phyloP scores from a whole-genome alignment of 2,888 invertebrate genomes.

The Epinotia brunnichana region DNA sequence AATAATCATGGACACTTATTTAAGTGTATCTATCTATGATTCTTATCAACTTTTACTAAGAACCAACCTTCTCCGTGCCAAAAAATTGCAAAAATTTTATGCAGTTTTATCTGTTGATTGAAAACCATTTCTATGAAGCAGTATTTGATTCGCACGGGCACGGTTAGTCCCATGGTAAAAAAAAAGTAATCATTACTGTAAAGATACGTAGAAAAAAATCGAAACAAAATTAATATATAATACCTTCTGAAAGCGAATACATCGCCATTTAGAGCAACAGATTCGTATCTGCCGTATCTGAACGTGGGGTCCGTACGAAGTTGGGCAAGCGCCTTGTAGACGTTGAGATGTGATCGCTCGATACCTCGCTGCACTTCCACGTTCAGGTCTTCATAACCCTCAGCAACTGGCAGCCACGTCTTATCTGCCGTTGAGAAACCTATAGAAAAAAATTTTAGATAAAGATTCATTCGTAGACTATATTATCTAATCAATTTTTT shows the following conservation, averaged over 20 bases:
- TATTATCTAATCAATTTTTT: too few relatives aligned
- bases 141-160: too few relatives aligned
- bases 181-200: neutral
- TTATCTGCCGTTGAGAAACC: constrained; percentile 83
- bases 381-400: constrained; percentile 84
- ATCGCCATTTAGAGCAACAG: constrained; percentile 80
- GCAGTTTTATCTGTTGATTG: too few relatives aligned
- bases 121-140: too few relatives aligned
- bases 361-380: constrained; percentile 77
- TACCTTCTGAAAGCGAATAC: constrained; percentile 85
- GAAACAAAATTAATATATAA: too few relatives aligned
- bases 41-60: too few relatives aligned
- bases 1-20: too few relatives aligned
- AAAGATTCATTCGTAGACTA: neutral
- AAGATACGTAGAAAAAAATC: neutral
- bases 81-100: too few relatives aligned
- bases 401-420: constrained; percentile 89
- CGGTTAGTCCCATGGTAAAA: neutral
- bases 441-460: constrained; percentile 46
- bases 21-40: too few relatives aligned
- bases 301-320: constrained; percentile 81
- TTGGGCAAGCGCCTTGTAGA: constrained; percentile 83
- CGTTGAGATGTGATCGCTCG: constrained; percentile 83
- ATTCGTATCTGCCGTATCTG: constrained; percentile 80
- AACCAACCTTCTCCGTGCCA: too few relatives aligned